Evolutionary conservation across 2,113 vertebrate genomes (phyloP).

Genomic region (Aphyosemion australe): DNA sequence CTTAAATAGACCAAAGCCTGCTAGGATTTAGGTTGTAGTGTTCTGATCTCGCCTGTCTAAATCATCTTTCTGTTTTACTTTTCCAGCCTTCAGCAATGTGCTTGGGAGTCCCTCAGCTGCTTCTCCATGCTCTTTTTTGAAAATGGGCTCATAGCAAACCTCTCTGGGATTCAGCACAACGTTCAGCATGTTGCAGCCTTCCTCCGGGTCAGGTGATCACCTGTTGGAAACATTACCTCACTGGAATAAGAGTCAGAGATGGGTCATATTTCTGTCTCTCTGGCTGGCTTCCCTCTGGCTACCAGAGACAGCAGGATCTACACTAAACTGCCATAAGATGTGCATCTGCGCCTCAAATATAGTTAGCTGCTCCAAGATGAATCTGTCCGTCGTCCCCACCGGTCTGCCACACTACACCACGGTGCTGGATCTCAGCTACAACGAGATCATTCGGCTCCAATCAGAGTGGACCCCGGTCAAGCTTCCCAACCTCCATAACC

Average conservation of each 20-base stretch:
- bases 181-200: slow-evolving; percentile 68
- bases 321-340: slow-evolving; percentile 83
- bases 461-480: slow-evolving; percentile 86
- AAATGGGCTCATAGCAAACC: slow-evolving; percentile 48
- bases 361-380: slow-evolving; percentile 93
- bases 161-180: slow-evolving; percentile 49
- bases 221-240: slow-evolving; percentile 57
- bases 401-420: slow-evolving; percentile 85
- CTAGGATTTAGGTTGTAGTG: no score
- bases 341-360: slow-evolving; percentile 97
- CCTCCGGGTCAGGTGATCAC: slow-evolving; percentile 40
- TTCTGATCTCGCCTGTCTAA: not conserved
- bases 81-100: slow-evolving; percentile 63
- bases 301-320: slow-evolving; percentile 50
- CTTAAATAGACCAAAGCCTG: no score
- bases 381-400: slow-evolving; percentile 78
- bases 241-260: slow-evolving; percentile 45
- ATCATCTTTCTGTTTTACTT: slow-evolving; percentile 9
- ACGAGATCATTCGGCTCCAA: slow-evolving; percentile 82
- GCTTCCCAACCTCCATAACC: slow-evolving; percentile 85
- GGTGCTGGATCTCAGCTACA: slow-evolving; percentile 93
- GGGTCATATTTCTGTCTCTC: slow-evolving; percentile 53
- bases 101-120: slow-evolving; percentile 46
- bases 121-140: slow-evolving; percentile 46
- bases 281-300: slow-evolving; percentile 62